Evolutionary conservation across 2,797 vertebrate species (phyloP).

Genomic region (Paratrypauchen microcephalus): DNA sequence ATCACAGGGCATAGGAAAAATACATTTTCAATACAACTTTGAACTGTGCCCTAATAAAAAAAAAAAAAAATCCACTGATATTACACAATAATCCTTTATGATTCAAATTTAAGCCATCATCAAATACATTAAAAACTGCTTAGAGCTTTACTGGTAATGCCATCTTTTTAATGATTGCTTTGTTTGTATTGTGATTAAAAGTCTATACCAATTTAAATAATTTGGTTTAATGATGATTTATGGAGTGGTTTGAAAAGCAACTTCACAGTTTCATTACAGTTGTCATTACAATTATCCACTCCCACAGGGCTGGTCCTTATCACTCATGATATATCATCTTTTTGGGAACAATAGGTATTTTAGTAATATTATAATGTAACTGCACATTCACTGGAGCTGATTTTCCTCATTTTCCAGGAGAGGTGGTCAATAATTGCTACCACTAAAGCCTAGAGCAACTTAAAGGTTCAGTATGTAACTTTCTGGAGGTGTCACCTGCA

Average conservation of each 20-base stretch:
- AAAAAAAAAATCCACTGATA: slow-evolving; percentile 24
- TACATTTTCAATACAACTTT: neutral
- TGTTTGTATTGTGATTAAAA: neutral
- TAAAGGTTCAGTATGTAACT: no score
- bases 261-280: no score
- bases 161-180: neutral
- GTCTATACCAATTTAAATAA: neutral
- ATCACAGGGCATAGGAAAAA: neutral
- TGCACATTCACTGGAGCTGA: no score
- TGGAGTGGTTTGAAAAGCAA: neutral
- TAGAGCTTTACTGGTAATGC: neutral
- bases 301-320: no score
- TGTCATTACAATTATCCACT: no score
- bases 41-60: slow-evolving; percentile 8
- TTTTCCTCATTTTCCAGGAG: no score
- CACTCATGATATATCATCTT: no score
- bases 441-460: no score
- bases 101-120: neutral
- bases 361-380: no score
- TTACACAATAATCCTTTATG: slow-evolving; percentile 19
- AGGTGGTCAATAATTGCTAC: no score
- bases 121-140: neutral
- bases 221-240: neutral
- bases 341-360: no score
- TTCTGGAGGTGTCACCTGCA: no score